These are phyloP conservation scores for Mesochorus sp. DNA, from an alignment of 2,888 invertebrate genomes.

Conservation along the genomic window DNA sequence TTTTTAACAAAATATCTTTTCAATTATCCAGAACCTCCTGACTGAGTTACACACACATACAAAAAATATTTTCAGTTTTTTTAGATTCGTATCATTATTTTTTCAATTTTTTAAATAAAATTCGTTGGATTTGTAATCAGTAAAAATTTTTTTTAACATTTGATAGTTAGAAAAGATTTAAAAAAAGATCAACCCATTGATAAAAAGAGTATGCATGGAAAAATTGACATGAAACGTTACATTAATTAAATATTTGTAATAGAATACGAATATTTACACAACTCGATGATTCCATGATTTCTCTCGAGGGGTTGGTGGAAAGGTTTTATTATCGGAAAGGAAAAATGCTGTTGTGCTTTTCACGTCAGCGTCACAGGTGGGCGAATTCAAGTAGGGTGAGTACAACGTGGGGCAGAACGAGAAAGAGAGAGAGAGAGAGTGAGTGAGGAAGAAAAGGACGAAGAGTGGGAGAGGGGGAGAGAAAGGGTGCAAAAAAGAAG, in stretches of 20 bases:
- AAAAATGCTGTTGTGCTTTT: background rate
- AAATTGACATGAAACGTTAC: background rate
- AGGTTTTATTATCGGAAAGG: constrained; percentile 10
- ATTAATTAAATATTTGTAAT: background rate
- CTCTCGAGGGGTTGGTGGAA: background rate
- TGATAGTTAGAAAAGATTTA: too few species aligned
- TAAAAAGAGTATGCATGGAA: background rate
- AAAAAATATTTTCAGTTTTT: too few species aligned
- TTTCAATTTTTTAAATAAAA: background rate
- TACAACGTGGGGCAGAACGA: background rate
- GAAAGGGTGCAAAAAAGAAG: background rate
- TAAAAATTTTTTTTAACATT: too few species aligned
- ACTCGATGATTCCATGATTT: background rate
- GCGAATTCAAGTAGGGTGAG: background rate
- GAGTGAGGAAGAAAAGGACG: too few species aligned
- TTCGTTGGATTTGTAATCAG: background rate
- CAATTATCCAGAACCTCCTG: too few species aligned
- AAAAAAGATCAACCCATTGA: background rate
- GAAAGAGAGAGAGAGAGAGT: background rate
- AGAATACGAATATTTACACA: background rate
- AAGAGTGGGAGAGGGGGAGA: background rate
- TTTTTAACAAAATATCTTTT: too few species aligned
- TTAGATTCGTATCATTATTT: too few species aligned
- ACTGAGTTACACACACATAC: too few species aligned
- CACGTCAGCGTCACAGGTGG: constrained; percentile 18